Conservation (phyloP, 2,797 vertebrate genomes). For the Takifugu rubripes region DNA sequence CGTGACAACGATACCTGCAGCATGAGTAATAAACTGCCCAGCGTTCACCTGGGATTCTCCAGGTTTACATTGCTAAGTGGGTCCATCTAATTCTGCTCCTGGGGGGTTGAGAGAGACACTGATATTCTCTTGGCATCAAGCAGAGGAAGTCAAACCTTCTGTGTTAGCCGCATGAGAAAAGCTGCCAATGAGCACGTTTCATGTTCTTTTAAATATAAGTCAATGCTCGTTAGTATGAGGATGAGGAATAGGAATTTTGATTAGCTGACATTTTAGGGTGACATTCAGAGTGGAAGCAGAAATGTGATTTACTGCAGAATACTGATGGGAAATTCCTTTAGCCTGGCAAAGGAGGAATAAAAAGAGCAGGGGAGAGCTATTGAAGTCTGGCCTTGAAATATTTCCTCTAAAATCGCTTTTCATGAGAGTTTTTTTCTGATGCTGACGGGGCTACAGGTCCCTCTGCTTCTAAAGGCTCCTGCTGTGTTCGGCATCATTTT, state of each 20-base stretch:
- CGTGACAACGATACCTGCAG: no score
- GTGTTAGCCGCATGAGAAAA: no score
- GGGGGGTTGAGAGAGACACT: no score
- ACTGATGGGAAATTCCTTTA: constrained; percentile 36
- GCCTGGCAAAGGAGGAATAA: constrained; percentile 3
- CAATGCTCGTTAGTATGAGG: not conserved
- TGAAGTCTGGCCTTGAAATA: constrained; percentile 24
- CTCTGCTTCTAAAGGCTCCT: not conserved
- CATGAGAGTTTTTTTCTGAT: constrained; percentile 3
- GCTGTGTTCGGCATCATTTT: not conserved
- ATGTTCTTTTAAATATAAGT: no score
- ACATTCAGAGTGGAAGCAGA: constrained; percentile 56
- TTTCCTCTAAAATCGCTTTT: not conserved
- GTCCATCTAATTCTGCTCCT: no score
- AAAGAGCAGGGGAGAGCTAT: constrained; percentile 10
- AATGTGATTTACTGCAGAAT: constrained; percentile 50
- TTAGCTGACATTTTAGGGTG: constrained; percentile 64
- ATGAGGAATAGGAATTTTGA: constrained; percentile 61
- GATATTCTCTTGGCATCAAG: no score
- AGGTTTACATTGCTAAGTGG: no score
- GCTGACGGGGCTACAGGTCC: not conserved
- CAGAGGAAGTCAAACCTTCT: no score
- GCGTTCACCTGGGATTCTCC: no score
- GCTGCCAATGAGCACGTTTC: no score
- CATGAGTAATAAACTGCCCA: no score